Conservation (phyloP, 2,888 invertebrate species). For the Caenorhabditis sinica region DNA sequence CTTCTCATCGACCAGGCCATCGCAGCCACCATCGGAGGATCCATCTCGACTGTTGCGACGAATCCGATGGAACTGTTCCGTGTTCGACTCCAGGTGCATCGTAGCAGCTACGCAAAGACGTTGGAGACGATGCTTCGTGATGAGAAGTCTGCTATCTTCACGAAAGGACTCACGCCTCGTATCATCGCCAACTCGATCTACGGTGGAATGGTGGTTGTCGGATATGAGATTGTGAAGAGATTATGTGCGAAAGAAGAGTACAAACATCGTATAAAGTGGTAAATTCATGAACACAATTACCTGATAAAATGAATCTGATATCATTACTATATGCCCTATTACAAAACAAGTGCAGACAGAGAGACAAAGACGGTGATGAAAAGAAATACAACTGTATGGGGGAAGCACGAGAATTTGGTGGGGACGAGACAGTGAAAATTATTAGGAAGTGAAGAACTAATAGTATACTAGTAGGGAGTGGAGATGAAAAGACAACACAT, state of each 20-base stretch:
- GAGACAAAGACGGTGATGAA: background rate
- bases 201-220: constrained; percentile 74
- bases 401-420: no score
- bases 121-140: constrained; percentile 67
- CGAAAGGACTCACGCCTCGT: constrained; percentile 75
- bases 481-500: background rate
- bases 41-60: constrained; percentile 70
- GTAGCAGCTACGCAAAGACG: constrained; percentile 68
- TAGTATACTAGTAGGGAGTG: background rate
- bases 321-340: background rate
- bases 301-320: background rate
- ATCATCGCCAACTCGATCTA: constrained; percentile 75
- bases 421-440: no score
- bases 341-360: background rate
- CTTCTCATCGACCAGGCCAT: constrained; percentile 73
- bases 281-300: constrained; percentile 21
- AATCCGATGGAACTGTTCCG: constrained; percentile 77
- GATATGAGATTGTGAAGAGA: constrained; percentile 76
- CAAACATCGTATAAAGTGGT: constrained; percentile 75
- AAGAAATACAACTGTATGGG: background rate
- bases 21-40: constrained; percentile 73
- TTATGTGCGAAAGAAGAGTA: constrained; percentile 75
- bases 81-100: constrained; percentile 75
- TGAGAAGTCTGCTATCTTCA: constrained; percentile 69
- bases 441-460: background rate